Conservation (phyloP, 2,797 vertebrate genomes). For the Chaenodraco wilsoni region DNA sequence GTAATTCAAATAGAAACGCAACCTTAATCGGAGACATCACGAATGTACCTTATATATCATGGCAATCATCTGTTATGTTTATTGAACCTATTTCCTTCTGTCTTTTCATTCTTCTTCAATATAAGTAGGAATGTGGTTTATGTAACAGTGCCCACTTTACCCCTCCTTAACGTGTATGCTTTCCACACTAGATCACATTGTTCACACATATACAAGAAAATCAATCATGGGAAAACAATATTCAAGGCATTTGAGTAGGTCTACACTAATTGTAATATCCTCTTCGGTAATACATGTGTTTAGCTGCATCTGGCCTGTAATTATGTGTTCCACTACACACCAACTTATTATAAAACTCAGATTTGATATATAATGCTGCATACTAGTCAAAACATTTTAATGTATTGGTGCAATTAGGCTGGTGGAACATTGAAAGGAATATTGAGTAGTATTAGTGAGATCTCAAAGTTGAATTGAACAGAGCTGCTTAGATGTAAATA, state of each 20-base stretch:
- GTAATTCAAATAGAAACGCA: neutral
- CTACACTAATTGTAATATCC: neutral
- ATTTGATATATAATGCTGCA: neutral
- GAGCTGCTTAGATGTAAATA: neutral
- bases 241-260: neutral
- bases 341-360: neutral
- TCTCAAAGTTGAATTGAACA: neutral
- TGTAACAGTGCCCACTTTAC: neutral
- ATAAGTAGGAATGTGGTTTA: no score
- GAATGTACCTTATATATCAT: neutral
- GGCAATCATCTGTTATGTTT: neutral
- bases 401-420: neutral
- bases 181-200: neutral
- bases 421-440: neutral
- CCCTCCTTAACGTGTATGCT: neutral
- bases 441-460: neutral
- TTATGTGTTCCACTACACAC: neutral
- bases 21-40: neutral
- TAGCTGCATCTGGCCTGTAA: neutral
- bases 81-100: neutral
- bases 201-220: constrained; percentile 4
- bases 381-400: neutral
- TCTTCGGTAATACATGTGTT: constrained; percentile 1
- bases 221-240: neutral
- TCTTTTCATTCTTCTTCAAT: neutral